phyloP scores from a whole-genome alignment of 2,797 vertebrate species.

The Cirrhinus mrigala region DNA sequence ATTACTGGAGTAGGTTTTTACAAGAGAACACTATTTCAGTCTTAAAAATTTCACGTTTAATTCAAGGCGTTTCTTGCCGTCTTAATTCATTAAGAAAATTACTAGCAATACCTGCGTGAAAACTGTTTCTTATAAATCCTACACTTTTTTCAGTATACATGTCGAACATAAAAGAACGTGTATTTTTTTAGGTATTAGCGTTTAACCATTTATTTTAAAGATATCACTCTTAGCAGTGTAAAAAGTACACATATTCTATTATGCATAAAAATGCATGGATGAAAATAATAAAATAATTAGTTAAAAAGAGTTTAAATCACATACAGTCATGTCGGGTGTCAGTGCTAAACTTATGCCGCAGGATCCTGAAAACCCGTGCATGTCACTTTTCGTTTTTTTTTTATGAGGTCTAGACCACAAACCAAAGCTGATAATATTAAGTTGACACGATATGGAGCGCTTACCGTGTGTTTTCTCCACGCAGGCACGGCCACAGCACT shows the following conservation, averaged over 20 bases:
- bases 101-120: too few relatives aligned
- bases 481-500: slow-evolving; percentile 26
- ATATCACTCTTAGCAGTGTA: too few relatives aligned
- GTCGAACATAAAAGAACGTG: too few relatives aligned
- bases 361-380: background rate
- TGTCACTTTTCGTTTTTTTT: background rate
- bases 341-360: background rate
- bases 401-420: background rate
- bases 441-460: background rate
- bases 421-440: background rate
- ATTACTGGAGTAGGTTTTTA: background rate
- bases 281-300: background rate
- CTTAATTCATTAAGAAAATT: background rate
- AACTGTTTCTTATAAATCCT: too few relatives aligned
- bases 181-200: too few relatives aligned
- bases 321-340: background rate
- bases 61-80: background rate
- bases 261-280: background rate
- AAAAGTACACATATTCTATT: background rate
- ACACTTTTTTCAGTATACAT: too few relatives aligned
- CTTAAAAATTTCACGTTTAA: background rate
- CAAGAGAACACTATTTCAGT: background rate
- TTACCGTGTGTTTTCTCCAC: slow-evolving; percentile 55
- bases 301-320: background rate
- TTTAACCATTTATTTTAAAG: too few relatives aligned